Evolutionary conservation across 2,113 vertebrate species (phyloP), one percentile per base, ranked within the genome.

Genomic region (Gopherus flavomarginatus): DNA sequence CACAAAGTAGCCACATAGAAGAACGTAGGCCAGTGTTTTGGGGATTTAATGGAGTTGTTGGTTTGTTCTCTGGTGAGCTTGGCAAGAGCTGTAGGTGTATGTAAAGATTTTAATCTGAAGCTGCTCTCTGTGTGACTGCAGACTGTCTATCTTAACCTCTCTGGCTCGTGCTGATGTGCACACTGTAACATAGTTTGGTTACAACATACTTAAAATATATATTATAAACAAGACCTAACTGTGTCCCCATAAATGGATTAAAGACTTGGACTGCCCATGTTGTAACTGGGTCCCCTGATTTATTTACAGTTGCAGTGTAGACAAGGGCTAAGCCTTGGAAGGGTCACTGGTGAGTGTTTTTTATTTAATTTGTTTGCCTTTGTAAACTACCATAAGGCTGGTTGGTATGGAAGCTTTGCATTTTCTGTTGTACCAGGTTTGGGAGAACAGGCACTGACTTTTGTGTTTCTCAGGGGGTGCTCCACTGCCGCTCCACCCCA

Each of bases 41-140:
- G 17, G 35, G 65, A 38, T 81, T 44, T 50, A 12, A 65, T 62
- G 1, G 1, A 27, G 0, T 42, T 0, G 44, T 19, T 69, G 65
- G 10, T 77, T 24, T 26, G 24, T 77, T 8, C 42, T 5, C 38
- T 24, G 22, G 21, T 44, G 21, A 77, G 3, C 11, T 69, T 90
- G 81, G 54, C 54, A 54, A 82, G 42, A 42, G 3, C 62, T 88
- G 27, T 49, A 56, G 47, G 29, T 22, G 27, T 77, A 72, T 44
- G 16, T 78, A 81, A 69, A 94, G 16, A n/a, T 81, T 80, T 88
- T 91, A 22, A 78, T 78, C 31, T 92, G 65, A 56, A 88, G 35
- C 17, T 44, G 11, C 65, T 38, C 24, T 83, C 69, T 83, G 29
- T 8, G 8, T 53, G 54, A 47, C 52, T 53, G 52, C 17, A 53